Percentiles rank a stretch among this genome's conserved stretches.
These are phyloP conservation scores for Sesamia inferens DNA, from an alignment of 2,888 invertebrate genomes.

Conservation along the genomic window DNA sequence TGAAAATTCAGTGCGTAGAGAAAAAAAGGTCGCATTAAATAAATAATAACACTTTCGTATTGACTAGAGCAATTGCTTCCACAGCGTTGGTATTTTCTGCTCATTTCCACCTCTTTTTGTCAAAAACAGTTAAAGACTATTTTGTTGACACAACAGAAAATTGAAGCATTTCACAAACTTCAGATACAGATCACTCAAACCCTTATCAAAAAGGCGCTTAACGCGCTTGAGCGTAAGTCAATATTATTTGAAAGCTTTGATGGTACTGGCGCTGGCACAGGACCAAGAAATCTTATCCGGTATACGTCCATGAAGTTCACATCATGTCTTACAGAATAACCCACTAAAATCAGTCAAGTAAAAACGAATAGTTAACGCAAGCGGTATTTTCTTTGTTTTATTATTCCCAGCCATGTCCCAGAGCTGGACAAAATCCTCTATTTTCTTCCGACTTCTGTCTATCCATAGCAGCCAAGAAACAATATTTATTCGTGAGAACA, in stretches of 20 bases:
- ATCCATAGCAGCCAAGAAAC: no score
- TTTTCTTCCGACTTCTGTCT: no score
- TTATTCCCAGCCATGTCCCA: no score
- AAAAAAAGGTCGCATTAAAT: background rate
- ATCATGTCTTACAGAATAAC: slow-evolving; percentile 19
- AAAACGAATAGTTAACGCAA: slow-evolving; percentile 21
- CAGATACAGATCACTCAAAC: slow-evolving; percentile 19
- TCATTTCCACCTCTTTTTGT: background rate
- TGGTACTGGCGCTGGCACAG: slow-evolving; percentile 15
- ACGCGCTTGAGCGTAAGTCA: slow-evolving; percentile 19
- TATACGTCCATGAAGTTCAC: slow-evolving; percentile 12
- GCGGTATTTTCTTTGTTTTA: background rate
- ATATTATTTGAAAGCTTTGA: slow-evolving; percentile 32
- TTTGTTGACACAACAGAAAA: slow-evolving; percentile 15
- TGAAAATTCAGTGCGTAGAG: background rate
- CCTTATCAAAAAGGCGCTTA: slow-evolving; percentile 32
- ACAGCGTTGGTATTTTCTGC: background rate
- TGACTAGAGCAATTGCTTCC: background rate
- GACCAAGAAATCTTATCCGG: slow-evolving; percentile 20
- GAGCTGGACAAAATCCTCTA: no score
- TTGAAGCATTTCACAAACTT: slow-evolving; percentile 3
- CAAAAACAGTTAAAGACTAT: slow-evolving; percentile 3
- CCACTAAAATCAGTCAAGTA: slow-evolving; percentile 35
- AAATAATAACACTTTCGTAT: slow-evolving; percentile 5
- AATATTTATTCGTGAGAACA: no score